Percentiles rank a stretch among this genome's conserved stretches.
phyloP scores from a whole-genome alignment of 1,140 invertebrate species.

The Temnothorax longispinosus region DNA sequence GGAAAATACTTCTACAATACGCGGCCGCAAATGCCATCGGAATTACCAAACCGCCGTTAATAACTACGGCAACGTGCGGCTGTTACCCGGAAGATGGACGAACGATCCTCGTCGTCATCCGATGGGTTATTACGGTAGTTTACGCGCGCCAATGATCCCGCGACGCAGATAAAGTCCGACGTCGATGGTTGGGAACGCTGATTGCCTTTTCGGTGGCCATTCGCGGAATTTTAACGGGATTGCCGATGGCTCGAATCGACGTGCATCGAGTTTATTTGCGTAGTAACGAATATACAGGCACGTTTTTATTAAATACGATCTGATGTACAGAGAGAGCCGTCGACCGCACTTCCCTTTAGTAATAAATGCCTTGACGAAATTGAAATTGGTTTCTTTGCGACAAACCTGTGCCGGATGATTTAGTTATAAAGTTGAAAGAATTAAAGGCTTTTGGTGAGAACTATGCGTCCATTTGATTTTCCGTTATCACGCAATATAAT shows the following conservation, averaged over 20 bases:
- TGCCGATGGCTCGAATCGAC: conserved; percentile 13
- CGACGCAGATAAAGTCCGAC: conserved; percentile 39
- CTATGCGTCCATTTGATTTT: background rate
- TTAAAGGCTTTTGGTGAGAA: background rate
- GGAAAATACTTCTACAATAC: conserved; percentile 47
- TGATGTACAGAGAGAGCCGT: background rate
- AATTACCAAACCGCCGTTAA: conserved; percentile 56
- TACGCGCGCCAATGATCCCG: conserved; percentile 50
- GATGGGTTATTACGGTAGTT: conserved; percentile 45
- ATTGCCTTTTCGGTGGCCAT: conserved; percentile 55
- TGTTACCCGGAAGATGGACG: conserved; percentile 38
- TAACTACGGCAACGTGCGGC: conserved; percentile 40
- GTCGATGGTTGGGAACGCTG: conserved; percentile 36
- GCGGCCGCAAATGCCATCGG: conserved; percentile 16
- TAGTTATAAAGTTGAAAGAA: background rate
- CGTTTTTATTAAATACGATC: conserved; percentile 39
- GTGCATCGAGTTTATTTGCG: conserved; percentile 18
- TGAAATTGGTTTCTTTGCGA: conserved; percentile 9
- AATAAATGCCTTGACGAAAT: background rate
- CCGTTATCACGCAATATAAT: background rate
- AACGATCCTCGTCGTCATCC: conserved; percentile 36
- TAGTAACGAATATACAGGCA: background rate
- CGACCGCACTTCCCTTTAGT: background rate
- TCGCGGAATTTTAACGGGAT: conserved; percentile 46
- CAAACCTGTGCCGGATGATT: background rate